Evolutionary conservation across 2,888 invertebrate genomes (phyloP), one percentile per base, ranked within the genome.

Genomic region (Sarcophaga caerulescens): DNA sequence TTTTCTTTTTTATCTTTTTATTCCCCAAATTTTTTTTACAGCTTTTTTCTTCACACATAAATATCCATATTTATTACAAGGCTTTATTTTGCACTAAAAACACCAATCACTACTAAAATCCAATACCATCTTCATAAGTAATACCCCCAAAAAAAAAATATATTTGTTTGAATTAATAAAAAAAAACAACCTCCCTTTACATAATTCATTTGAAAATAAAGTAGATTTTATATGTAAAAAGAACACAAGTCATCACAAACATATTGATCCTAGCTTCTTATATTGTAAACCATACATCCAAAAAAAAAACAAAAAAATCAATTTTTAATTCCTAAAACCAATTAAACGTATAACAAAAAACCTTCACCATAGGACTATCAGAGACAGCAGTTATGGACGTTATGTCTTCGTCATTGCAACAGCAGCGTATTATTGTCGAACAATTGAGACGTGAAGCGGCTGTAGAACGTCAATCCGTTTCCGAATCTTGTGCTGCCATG

Each of bases 321-420:
- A 66, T 47, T 77, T 83, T 65, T 70, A 79, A 81, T 60, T 47
- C 57, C 69, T 71, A 65, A 68, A 71, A 76, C 68, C 75, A 76
- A 52, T 17, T 52, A 52, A 62, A 70, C 66, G 62, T 84, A 62
- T 35, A 35, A 35, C 35, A 35, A 70, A 59, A 68, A 81, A 65
- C 81, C 45, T 85, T 86, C 84, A 96, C 95, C 96, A 96, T 97
- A 96, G 96, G 96, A 95, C 96, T 97, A 94, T 96, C 96, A 94
- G 96, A 97, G 93, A 97, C 96, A 92, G 96, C 96, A 95, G 96
- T 97, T 94, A 97, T 97, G 97, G 97, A 97, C 95, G 97, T 97
- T 96, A 97, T 97, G 96, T 97, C 98, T 95, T 97, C 97, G 90
- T 97, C 96, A 93, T 95, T 98, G 91, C 98, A 98, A 94, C 98